Evolutionary conservation across 2,797 vertebrate genomes (phyloP).

Genomic region (Tapera naevia): DNA sequence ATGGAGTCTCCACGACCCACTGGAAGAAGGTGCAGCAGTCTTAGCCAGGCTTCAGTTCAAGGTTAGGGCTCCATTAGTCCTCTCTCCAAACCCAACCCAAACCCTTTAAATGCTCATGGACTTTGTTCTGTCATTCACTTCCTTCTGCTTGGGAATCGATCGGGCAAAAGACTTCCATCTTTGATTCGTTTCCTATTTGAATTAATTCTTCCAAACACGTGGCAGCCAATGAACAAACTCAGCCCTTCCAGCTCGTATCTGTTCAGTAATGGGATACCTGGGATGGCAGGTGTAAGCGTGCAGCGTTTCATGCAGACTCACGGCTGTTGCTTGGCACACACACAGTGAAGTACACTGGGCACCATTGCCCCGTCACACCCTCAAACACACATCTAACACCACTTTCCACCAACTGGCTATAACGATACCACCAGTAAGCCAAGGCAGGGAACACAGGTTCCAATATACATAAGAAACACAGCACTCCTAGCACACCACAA

Average conservation of each 20-base stretch:
- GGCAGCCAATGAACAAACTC: neutral
- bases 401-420: neutral
- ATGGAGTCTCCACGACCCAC: neutral
- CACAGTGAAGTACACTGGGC: neutral
- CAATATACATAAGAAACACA: neutral
- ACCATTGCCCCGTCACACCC: neutral
- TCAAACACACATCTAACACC: neutral
- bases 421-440: neutral
- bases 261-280: neutral
- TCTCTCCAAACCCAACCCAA: neutral
- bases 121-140: neutral
- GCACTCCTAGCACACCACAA: neutral
- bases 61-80: neutral
- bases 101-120: neutral
- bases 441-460: neutral
- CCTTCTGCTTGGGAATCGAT: neutral
- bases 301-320: neutral
- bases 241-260: neutral
- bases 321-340: neutral
- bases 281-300: neutral
- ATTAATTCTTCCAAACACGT: neutral
- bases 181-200: neutral
- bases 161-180: neutral
- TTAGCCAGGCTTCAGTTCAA: neutral
- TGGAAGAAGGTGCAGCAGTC: neutral